Conservation (phyloP, 2,888 invertebrate species). For the Apodemia duryi region DNA sequence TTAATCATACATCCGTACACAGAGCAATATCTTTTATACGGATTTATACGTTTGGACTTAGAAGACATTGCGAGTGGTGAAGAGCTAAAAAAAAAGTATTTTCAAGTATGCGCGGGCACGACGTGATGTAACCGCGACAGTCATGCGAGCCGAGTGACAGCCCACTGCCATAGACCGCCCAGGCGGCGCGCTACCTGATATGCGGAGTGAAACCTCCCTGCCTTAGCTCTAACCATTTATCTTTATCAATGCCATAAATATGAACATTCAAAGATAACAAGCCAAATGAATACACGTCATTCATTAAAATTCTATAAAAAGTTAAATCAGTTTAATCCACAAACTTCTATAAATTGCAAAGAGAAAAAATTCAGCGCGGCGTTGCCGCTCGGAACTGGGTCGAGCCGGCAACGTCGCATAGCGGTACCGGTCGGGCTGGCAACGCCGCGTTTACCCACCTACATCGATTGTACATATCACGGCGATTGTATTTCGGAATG, state of each 20-base stretch:
- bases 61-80: too few species aligned
- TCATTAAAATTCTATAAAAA: conserved; percentile 33
- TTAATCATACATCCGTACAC: too few species aligned
- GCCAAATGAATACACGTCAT: conserved; percentile 20
- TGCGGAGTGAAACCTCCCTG: too few species aligned
- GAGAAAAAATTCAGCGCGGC: conserved; percentile 45
- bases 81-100: too few species aligned
- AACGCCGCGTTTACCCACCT: conserved; percentile 39
- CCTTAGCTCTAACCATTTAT: background rate
- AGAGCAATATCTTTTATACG: too few species aligned
- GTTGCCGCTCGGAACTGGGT: conserved; percentile 37
- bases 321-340: conserved; percentile 35
- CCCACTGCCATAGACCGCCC: too few species aligned
- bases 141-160: too few species aligned
- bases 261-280: background rate
- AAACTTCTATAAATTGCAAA: conserved; percentile 49
- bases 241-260: background rate
- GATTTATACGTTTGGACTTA: too few species aligned
- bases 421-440: conserved; percentile 57
- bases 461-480: conserved; percentile 32
- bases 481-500: conserved; percentile 24
- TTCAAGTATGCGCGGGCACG: too few species aligned
- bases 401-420: conserved; percentile 62
- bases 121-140: too few species aligned
- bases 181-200: too few species aligned